Percentiles rank a stretch among this genome's conserved stretches.
These are phyloP conservation scores for Conger conger DNA, from an alignment of 2,113 vertebrate species.

Conservation along the genomic window DNA sequence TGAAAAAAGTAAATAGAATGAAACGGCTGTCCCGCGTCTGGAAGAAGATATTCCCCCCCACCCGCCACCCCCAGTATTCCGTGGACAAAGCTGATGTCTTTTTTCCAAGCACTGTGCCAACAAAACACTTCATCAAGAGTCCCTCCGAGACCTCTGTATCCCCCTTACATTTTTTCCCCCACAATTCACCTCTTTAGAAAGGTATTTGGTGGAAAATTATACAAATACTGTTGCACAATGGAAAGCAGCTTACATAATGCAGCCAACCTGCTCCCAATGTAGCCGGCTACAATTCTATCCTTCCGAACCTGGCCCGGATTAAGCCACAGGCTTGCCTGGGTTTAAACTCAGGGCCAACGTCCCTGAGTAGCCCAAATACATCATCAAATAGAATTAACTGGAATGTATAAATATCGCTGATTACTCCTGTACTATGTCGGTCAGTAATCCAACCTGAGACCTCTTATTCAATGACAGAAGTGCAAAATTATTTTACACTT, in stretches of 20 bases:
- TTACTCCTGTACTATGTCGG: no score
- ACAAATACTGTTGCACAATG: conserved; percentile 16
- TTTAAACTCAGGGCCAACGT: neutral
- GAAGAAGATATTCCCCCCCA: neutral
- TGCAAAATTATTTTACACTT: no score
- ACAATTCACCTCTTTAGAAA: neutral
- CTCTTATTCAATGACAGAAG: no score
- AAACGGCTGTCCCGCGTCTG: neutral
- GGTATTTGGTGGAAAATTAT: conserved; percentile 27
- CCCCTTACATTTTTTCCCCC: conserved; percentile 14
- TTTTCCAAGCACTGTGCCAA: conserved; percentile 27
- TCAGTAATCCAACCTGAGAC: no score
- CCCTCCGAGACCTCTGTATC: conserved; percentile 5
- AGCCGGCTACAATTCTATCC: neutral
- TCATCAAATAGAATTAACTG: no score
- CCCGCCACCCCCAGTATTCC: neutral
- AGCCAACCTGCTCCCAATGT: neutral
- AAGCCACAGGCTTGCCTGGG: neutral
- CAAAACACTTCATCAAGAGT: conserved; percentile 24
- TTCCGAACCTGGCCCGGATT: conserved; percentile 9
- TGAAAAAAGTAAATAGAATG: conserved; percentile 7
- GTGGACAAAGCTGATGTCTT: neutral
- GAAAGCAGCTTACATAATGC: conserved; percentile 7
- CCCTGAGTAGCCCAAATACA: no score
- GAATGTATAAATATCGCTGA: no score